Evolutionary conservation across 2,797 vertebrate genomes (phyloP).

Genomic region (Oreochromis grahami): DNA sequence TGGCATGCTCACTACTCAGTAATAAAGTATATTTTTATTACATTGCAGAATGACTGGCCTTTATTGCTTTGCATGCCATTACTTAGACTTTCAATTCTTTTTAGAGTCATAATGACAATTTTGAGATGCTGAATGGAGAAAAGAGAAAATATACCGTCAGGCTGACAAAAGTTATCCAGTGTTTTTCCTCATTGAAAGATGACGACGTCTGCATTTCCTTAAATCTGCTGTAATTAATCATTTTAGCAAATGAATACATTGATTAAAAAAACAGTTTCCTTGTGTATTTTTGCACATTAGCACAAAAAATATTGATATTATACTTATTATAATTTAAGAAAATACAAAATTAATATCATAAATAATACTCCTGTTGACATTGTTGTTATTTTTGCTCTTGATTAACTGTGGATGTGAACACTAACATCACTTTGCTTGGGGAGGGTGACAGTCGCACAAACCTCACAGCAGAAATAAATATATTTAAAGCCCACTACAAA

Average conservation of each 20-base stretch:
- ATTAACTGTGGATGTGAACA: neutral
- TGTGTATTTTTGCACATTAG: neutral
- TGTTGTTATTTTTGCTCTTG: neutral
- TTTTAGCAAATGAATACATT: neutral
- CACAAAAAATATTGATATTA: neutral
- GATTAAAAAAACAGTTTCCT: neutral
- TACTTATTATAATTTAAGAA: too few species aligned
- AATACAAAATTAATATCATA: neutral
- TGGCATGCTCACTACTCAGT: neutral
- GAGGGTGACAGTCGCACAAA: neutral
- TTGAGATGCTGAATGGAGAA: neutral
- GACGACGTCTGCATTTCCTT: accelerated
- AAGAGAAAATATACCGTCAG: neutral
- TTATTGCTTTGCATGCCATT: neutral
- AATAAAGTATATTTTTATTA: neutral
- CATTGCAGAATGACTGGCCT: neutral
- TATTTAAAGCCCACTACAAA: neutral
- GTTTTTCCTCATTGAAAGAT: neutral
- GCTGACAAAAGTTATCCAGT: neutral
- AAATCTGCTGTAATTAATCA: neutral
- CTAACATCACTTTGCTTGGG: neutral
- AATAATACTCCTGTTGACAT: neutral
- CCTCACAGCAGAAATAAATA: neutral
- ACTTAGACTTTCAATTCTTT: neutral
- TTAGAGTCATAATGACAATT: neutral